Evolutionary conservation across 2,797 vertebrate species (phyloP).

Genomic region (Apogon talboti): DNA sequence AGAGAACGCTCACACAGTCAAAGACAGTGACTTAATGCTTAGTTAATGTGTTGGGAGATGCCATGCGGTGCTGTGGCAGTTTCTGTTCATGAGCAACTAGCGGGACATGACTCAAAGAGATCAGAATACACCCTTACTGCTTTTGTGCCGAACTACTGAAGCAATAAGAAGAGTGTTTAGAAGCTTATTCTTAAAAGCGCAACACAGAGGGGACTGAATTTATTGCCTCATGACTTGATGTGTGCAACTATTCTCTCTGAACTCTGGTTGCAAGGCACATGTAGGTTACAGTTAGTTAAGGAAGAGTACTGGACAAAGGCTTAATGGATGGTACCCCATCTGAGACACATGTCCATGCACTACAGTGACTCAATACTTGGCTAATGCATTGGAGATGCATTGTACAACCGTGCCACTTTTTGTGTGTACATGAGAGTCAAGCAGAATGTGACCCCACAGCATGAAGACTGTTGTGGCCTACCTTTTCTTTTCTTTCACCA

Average conservation of each 20-base stretch:
- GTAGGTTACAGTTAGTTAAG: slow-evolving; percentile 9
- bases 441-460: slow-evolving; percentile 30
- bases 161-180: slow-evolving; percentile 18
- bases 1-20: slow-evolving; percentile 29
- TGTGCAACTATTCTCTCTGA: slow-evolving; percentile 27
- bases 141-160: slow-evolving; percentile 33
- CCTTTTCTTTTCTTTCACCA: slow-evolving; percentile 17
- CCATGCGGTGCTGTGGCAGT: slow-evolving; percentile 23
- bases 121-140: slow-evolving; percentile 7
- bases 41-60: slow-evolving; percentile 44
- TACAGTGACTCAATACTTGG: slow-evolving; percentile 28
- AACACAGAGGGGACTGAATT: slow-evolving; percentile 13
- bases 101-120: slow-evolving; percentile 18
- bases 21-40: slow-evolving; percentile 53
- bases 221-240: slow-evolving; percentile 25
- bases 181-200: slow-evolving; percentile 13
- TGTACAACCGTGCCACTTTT: slow-evolving; percentile 14
- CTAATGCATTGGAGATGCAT: slow-evolving; percentile 30
- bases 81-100: slow-evolving; percentile 34
- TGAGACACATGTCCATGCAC: slow-evolving; percentile 32
- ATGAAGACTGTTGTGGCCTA: slow-evolving; percentile 27
- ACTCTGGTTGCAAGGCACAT: neutral
- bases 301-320: slow-evolving; percentile 26
- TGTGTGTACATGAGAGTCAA: slow-evolving; percentile 24
- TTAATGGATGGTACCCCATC: slow-evolving; percentile 17